Evolutionary conservation across 2,888 invertebrate genomes (phyloP), one percentile per base, ranked within the genome.

Genomic region (Euspilapteryx auroguttella): DNA sequence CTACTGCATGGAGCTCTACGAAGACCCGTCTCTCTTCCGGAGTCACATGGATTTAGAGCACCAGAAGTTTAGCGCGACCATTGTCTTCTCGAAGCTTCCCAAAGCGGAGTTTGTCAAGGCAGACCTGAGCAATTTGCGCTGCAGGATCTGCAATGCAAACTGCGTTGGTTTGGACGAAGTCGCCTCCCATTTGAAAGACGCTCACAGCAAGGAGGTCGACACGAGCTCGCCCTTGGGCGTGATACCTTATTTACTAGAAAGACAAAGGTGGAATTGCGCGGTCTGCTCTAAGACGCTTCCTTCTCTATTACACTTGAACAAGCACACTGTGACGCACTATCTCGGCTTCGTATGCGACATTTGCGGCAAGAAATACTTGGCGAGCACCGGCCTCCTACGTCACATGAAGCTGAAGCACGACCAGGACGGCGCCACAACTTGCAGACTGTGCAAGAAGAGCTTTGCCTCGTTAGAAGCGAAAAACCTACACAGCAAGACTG

Each of bases 1-100:
- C 20, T 71, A 61, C 50, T 73, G 73, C 49, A 53, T 54, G 33
- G 68, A 66, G 37, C 49, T 47, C 32, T 64, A 50, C 42, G 51
- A 56, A 21, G 55, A 62, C 24, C 55, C 65, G 2, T 31, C 47
- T 3, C 37, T 42, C 28, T 69, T 63, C 41, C 55, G 69, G 33
- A 39, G 40, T 11, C 73, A 73, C 31, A 69, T 71, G 68, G 46
- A 49, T 21, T 47, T 14, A 1, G 29, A 31, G 2, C 34, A 31
- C 21, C 11, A 11, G 4, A 21, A 6, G 1, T 25, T 24, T 14
- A 25, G 20, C 24, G 21, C 21, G 15, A n/a, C 12, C 9, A 24
- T 12, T 12, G 17, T 20, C 8, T 27, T 31, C 10, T 24, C 20
- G 2, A 20, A 27, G 9, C n/a, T 31, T 3, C 29, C 14, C 3